Conservation (phyloP, 2,797 vertebrate genomes). For the Staurois parvus region DNA sequence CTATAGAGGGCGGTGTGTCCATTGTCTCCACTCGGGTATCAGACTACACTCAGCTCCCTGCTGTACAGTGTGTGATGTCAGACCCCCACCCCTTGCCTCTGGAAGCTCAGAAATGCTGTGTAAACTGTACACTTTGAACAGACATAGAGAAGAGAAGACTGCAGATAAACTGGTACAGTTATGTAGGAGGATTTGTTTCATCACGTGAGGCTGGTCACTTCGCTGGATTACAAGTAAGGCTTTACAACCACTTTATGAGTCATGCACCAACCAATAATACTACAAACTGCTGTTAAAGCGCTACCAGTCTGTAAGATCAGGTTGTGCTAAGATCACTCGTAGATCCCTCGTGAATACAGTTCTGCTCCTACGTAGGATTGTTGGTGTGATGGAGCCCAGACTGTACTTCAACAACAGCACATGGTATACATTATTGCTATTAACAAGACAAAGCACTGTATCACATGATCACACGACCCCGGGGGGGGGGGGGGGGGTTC, state of each 20-base stretch:
- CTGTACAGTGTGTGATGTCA: too few species aligned
- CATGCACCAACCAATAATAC: conserved; percentile 47
- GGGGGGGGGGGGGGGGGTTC: conserved; percentile 4
- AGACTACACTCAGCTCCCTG: too few species aligned
- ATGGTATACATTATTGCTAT: conserved; percentile 48
- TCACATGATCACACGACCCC: conserved; percentile 31
- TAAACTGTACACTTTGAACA: too few species aligned
- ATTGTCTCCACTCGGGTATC: too few species aligned
- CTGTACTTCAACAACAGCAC: conserved; percentile 47
- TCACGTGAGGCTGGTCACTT: too few species aligned
- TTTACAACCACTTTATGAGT: not conserved
- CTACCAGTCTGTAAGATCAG: conserved; percentile 16
- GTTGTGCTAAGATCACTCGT: conserved; percentile 27
- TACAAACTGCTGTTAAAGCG: conserved; percentile 6
- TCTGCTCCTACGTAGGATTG: conserved; percentile 38
- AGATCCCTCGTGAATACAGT: conserved; percentile 34
- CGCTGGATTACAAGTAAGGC: too few species aligned
- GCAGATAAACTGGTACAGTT: too few species aligned
- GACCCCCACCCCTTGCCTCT: too few species aligned
- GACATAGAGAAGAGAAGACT: too few species aligned
- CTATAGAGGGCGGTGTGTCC: too few species aligned
- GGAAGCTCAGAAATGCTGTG: too few species aligned
- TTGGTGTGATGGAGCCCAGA: conserved; percentile 37
- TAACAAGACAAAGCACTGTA: conserved; percentile 27
- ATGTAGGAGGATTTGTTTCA: too few species aligned